Percentiles rank a stretch among this genome's conserved stretches.
Evolutionary conservation across 2,797 vertebrate genomes (phyloP).

Genomic region (Fistularia tabacaria): DNA sequence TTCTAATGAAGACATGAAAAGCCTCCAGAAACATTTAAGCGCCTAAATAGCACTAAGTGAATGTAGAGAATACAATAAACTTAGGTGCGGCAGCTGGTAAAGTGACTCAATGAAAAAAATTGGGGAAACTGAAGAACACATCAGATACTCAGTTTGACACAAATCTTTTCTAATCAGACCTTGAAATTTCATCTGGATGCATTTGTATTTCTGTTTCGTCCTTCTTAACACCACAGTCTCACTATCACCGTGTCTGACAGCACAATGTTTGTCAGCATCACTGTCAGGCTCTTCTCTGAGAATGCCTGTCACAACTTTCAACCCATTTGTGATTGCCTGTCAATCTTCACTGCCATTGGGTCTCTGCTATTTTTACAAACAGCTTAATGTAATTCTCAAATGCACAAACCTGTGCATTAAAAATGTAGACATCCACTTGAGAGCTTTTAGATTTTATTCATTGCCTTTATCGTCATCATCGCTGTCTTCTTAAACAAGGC

Average conservation of each 20-base stretch:
- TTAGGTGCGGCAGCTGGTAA: constrained; percentile 36
- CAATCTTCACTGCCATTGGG: constrained; percentile 12
- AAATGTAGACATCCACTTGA: constrained; percentile 14
- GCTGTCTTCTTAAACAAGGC: constrained; percentile 11
- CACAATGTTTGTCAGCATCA: background rate
- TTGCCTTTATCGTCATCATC: constrained; percentile 15
- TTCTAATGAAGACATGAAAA: constrained; percentile 32
- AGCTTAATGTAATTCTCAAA: constrained; percentile 22
- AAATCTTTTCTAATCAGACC: constrained; percentile 44
- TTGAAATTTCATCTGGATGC: constrained; percentile 36
- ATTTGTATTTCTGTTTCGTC: constrained; percentile 36
- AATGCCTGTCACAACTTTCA: constrained; percentile 13
- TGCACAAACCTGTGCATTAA: constrained; percentile 6
- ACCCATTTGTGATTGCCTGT: constrained; percentile 12
- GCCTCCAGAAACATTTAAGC: no score
- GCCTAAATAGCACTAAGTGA: constrained; percentile 3
- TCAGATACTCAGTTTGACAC: constrained; percentile 51
- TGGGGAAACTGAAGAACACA: constrained; percentile 11
- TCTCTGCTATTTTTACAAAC: constrained; percentile 29
- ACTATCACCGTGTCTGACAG: background rate
- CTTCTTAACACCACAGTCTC: constrained; percentile 7
- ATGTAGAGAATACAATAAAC: constrained; percentile 42
- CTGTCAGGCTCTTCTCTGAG: constrained; percentile 3
- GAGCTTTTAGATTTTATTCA: background rate
- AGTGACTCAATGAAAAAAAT: constrained; percentile 37